Percentiles rank a stretch among this genome's conserved stretches.
Conservation (phyloP, 1,140 invertebrate genomes). For the Pseudomyrmex pallidus region DNA sequence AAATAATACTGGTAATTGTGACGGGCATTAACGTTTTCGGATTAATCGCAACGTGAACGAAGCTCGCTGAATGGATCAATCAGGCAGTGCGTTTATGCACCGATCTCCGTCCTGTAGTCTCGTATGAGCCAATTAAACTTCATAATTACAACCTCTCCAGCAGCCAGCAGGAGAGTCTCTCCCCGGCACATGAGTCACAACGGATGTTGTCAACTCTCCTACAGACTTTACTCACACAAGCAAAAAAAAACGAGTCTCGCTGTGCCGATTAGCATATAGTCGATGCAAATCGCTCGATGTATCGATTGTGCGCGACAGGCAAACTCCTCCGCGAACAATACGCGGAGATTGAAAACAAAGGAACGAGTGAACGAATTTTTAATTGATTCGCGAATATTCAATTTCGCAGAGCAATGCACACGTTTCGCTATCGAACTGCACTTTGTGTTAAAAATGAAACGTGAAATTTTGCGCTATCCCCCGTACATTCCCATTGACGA, state of each 20-base stretch:
- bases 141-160: conserved; percentile 71
- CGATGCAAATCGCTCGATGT: conserved; percentile 19
- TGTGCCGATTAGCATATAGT: not conserved
- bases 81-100: conserved; percentile 67
- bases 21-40: conserved; percentile 49
- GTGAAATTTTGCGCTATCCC: conserved; percentile 33
- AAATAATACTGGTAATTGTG: not conserved
- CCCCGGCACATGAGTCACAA: conserved; percentile 60
- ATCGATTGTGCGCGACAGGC: conserved; percentile 12
- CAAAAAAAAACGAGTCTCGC: not conserved
- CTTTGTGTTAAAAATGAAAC: conserved; percentile 27
- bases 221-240: conserved; percentile 1
- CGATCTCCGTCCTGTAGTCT: conserved; percentile 63
- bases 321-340: not conserved
- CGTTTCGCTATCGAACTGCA: not conserved
- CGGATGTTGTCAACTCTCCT: conserved; percentile 52
- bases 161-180: conserved; percentile 28
- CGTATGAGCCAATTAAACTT: conserved; percentile 78
- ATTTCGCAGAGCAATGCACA: not conserved
- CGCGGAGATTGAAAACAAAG: not conserved
- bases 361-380: conserved; percentile 25
- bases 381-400: not conserved
- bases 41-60: conserved; percentile 72
- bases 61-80: conserved; percentile 72
- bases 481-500: conserved; percentile 5